Conservation (phyloP, 1,140 invertebrate genomes). For the Apis mellifera region DNA sequence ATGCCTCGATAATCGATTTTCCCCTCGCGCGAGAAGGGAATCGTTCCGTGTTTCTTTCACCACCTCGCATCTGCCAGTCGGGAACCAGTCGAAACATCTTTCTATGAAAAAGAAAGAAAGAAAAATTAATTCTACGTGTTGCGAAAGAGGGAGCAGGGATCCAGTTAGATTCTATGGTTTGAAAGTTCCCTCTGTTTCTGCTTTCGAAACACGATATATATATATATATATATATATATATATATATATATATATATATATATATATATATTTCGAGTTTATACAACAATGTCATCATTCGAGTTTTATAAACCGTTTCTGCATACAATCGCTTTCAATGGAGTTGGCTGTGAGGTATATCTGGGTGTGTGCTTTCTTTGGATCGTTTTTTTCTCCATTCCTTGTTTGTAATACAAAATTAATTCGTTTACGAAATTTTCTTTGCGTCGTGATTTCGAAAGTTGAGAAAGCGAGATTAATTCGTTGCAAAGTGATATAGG, state of each 20-base stretch:
- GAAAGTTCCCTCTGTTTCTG: neutral
- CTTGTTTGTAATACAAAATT: too few relatives aligned
- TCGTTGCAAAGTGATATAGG: too few relatives aligned
- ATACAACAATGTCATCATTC: slow-evolving; percentile 4
- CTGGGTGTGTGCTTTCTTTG: neutral
- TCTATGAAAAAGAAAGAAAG: neutral
- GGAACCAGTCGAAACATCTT: slow-evolving; percentile 46
- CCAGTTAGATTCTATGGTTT: neutral
- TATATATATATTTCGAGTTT: neutral
- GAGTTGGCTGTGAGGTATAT: neutral
- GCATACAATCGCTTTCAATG: neutral
- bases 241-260: neutral
- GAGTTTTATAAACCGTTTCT: neutral
- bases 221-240: neutral
- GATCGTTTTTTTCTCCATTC: too few relatives aligned
- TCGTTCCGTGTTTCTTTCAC: slow-evolving; percentile 34
- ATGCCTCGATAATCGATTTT: slow-evolving; percentile 8
- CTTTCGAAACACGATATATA: neutral
- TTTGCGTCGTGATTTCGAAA: neutral
- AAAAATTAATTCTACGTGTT: neutral
- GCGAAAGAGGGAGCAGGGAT: neutral
- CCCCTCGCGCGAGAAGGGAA: slow-evolving; percentile 14
- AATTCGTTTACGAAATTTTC: fast-evolving
- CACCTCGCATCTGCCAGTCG: slow-evolving; percentile 35
- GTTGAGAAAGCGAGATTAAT: too few relatives aligned